Evolutionary conservation across 2,113 vertebrate genomes (phyloP), one percentile per base, ranked within the genome.

Genomic region (Neomonachus schauinslandi): DNA sequence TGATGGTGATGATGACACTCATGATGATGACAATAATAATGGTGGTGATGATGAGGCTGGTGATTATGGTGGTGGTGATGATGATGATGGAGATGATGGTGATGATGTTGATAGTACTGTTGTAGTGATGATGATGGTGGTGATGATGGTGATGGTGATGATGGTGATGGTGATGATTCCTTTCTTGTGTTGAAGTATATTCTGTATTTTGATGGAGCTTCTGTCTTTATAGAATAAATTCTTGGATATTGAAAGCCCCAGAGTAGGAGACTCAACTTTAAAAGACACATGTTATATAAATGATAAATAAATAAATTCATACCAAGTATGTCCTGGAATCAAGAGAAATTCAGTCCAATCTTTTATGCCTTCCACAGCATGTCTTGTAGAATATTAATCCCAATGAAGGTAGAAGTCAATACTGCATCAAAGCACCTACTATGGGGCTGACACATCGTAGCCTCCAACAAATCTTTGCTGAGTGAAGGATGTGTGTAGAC

Each of bases 381-480:
- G 14, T 36, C 53, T 2, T 33, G 5, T 18, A 77, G 69, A 24
- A 26, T 10, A 7, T 39, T 18, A 61, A 26, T 26, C 33, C 31
- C 42, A 24, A 8, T 3, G 80, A 82, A 33, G 26, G 46, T 10
- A 26, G 28, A 85, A 6, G 26, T 76, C 24, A 59, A 0, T 7
- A 5, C 46, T 4, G 16, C 15, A 12, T 1, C 11, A 1, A 46
- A 16, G 31, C 14, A 16, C 21, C 7, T 4, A 2, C 7, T 10
- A 33, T 12, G 5, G 7, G 55, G 46, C 59, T 21, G 71, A 49
- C 46, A 33, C 10, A 4, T 2, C 0, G 1, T 13, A 14, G n/a
- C 7, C 28, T 14, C 67, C 9, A 1, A 0, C 0, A 21, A 63
- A 2, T 55, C 33, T 42, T 39, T 42, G 26, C 26, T 24, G 79